Conservation (phyloP, 2,888 invertebrate species). For the Alitta virens region DNA sequence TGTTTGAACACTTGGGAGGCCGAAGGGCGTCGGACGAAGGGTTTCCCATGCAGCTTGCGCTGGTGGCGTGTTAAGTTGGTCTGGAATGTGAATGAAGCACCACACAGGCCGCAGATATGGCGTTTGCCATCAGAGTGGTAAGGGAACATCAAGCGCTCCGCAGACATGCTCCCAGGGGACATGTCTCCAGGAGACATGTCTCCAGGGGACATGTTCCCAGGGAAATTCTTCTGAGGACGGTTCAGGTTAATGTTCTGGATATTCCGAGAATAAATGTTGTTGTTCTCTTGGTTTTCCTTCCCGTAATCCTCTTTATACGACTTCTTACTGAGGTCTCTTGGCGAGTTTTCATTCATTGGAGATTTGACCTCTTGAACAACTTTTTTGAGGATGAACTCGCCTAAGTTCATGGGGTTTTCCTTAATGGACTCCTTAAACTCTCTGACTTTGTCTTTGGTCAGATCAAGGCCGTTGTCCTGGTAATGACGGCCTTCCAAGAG, state of each 20-base stretch:
- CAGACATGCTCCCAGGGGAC: neutral
- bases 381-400: neutral
- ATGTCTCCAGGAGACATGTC: neutral
- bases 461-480: too few species aligned
- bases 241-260: too few species aligned
- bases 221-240: neutral
- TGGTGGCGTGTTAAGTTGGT: constrained; percentile 29
- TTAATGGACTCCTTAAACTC: too few species aligned
- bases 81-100: constrained; percentile 26
- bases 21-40: neutral
- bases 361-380: neutral
- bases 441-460: too few species aligned
- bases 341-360: neutral
- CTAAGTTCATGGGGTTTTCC: neutral
- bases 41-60: constrained; percentile 22
- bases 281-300: too few species aligned
- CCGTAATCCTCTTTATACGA: too few species aligned
- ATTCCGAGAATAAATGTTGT: too few species aligned
- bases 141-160: neutral
- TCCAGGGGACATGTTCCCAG: neutral
- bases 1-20: too few species aligned
- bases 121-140: constrained; percentile 18
- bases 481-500: too few species aligned
- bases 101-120: constrained; percentile 24
- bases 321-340: too few species aligned